These are phyloP conservation scores for Distichodus sexfasciatus DNA, from an alignment of 2,797 vertebrate species.

Conservation along the genomic window DNA sequence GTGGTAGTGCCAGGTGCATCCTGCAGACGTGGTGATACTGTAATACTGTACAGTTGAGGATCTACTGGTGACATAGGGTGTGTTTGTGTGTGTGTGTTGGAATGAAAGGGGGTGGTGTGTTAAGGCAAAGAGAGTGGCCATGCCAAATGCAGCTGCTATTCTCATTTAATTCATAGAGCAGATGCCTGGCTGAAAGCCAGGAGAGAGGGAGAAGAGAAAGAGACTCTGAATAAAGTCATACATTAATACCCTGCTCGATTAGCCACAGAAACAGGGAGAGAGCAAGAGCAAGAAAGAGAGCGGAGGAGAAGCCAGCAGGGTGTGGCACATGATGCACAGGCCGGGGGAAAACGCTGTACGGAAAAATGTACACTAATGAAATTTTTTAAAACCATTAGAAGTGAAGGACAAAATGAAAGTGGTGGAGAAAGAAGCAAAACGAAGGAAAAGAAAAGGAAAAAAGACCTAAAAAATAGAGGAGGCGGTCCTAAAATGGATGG, in stretches of 20 bases:
- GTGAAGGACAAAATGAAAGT: neutral
- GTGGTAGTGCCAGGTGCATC: conserved; percentile 35
- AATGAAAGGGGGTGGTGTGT: neutral
- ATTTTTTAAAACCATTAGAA: neutral
- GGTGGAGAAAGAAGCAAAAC: neutral
- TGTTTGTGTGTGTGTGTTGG: conserved; percentile 6
- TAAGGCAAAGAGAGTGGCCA: conserved; percentile 2
- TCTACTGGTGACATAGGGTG: neutral
- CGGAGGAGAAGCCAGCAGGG: neutral
- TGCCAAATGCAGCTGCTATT: conserved; percentile 45
- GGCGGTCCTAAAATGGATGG: neutral
- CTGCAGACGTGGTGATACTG: neutral
- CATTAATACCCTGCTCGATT: neutral
- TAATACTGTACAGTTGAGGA: neutral
- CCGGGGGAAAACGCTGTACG: neutral
- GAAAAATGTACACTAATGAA: conserved; percentile 10
- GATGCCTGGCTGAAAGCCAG: conserved; percentile 21
- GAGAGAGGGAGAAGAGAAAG: neutral
- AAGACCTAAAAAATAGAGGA: neutral
- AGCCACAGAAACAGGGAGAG: neutral
- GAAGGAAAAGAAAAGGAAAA: conserved; percentile 24
- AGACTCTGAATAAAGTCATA: conserved; percentile 2
- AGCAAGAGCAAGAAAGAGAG: neutral
- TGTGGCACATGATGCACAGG: conserved; percentile 15
- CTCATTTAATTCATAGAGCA: conserved; percentile 33